Evolutionary conservation across 1,140 invertebrate species (phyloP).

Genomic region (Ephestia elutella): DNA sequence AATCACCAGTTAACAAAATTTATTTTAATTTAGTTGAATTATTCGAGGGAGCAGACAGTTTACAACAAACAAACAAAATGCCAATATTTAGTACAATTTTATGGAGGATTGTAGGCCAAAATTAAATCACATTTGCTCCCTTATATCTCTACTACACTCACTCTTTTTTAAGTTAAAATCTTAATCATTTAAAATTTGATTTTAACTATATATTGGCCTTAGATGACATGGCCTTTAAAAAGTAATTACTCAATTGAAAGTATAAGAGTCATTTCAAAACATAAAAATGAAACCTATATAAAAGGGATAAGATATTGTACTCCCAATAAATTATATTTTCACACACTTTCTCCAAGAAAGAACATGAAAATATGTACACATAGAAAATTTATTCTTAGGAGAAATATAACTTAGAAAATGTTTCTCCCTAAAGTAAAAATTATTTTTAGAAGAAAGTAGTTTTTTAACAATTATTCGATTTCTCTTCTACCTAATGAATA

Average conservation of each 20-base stretch:
- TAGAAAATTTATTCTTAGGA: slow-evolving; percentile 33
- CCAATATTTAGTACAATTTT: not conserved
- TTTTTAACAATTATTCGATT: slow-evolving; percentile 20
- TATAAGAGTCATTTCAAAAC: not conserved
- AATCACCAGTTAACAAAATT: slow-evolving; percentile 1
- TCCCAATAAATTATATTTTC: slow-evolving; percentile 8
- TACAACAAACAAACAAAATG: not conserved
- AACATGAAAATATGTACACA: slow-evolving; percentile 9
- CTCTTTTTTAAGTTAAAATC: not conserved
- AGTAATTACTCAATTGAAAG: not conserved
- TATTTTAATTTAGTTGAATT: not conserved
- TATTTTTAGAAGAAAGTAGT: slow-evolving; percentile 17
- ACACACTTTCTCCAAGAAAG: slow-evolving; percentile 11
- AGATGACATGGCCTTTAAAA: not conserved
- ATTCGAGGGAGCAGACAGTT: slow-evolving; percentile 9
- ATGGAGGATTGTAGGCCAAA: slow-evolving; percentile 6
- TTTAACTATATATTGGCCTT: not conserved
- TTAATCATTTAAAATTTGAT: not conserved
- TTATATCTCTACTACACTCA: no score
- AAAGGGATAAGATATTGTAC: slow-evolving; percentile 1
- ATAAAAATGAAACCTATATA: slow-evolving; percentile 5
- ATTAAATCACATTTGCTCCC: not conserved
- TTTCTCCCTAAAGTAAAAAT: slow-evolving; percentile 23
- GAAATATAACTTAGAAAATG: slow-evolving; percentile 33
- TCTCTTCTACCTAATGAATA: slow-evolving; percentile 18